Conservation (phyloP, 2,113 vertebrate genomes). For the Sander vitreus region DNA sequence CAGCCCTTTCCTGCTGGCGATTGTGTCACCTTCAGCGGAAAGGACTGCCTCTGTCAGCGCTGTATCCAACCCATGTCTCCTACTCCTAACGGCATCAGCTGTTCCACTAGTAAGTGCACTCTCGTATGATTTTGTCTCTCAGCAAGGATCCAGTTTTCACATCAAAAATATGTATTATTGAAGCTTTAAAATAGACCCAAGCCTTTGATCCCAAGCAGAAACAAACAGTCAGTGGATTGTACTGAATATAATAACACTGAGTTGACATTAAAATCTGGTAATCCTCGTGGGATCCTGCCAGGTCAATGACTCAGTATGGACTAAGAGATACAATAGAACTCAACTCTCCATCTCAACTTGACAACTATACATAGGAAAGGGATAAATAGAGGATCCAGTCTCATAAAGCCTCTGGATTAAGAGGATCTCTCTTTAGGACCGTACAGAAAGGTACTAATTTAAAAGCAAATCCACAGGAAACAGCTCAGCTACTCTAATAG, state of each 20-base stretch:
- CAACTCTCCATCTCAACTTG: conserved; percentile 1
- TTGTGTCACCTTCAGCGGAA: conserved; percentile 96
- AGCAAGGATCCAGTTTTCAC: background rate
- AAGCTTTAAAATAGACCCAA: conserved; percentile 18
- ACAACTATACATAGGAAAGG: conserved; percentile 17
- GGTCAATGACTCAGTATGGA: conserved; percentile 2
- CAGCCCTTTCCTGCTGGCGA: conserved; percentile 94
- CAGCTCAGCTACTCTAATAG: background rate
- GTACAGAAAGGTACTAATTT: background rate
- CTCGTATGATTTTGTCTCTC: background rate
- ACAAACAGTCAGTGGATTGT: conserved; percentile 28
- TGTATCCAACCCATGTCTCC: conserved; percentile 90
- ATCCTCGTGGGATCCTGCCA: background rate
- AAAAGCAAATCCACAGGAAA: background rate
- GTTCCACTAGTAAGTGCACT: conserved; percentile 89
- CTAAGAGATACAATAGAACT: background rate
- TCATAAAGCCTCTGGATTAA: conserved; percentile 49
- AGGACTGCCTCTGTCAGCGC: conserved; percentile 94
- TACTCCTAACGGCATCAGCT: conserved; percentile 82
- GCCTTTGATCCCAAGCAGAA: conserved; percentile 22
- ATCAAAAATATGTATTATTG: background rate
- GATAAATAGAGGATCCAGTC: conserved; percentile 44
- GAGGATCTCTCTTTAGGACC: conserved; percentile 15
- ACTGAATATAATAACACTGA: conserved; percentile 7
- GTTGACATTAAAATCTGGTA: conserved; percentile 19